Evolutionary conservation across 2,113 vertebrate species (phyloP), one percentile per base, ranked within the genome.

Genomic region (Chascanopsetta lugubris): DNA sequence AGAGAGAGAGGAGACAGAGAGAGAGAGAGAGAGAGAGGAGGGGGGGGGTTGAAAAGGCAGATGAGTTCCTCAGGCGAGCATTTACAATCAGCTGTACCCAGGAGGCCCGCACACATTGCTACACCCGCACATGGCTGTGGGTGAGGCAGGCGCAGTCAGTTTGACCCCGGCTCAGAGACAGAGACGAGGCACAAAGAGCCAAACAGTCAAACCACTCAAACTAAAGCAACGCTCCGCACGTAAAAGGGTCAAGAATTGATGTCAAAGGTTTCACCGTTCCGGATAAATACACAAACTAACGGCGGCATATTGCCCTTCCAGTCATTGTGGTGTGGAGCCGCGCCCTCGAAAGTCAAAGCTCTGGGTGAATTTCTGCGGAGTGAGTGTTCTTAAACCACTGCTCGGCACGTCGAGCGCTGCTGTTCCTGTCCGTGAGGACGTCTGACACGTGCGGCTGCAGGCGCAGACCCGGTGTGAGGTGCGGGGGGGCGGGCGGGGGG

Each of bases 111-210:
- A 32, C 62, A 58, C 73, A 73, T 74, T 80, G 68, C 59, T 53
- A 45, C 42, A 45, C 8, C n/a, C n/a, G 8, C 18, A 55, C 59
- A 40, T 61, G 17, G 38, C 65, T 77, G 34, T 8, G 49, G 79
- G 82, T 77, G 36, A 45, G 68, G 36, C 73, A 61, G 47, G 65
- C 42, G 30, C 22, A n/a, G 68, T 80, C 71, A n/a, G 24, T 66
- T 85, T 88, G 83, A 88, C 84, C 83, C 74, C 67, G 34, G 47
- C 72, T 78, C 67, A 53, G 38, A 78, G 50, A 55, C 22, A 57
- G 36, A 65, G 45, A 50, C n/a, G n/a, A n/a, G n/a, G n/a, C n/a
- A n/a, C n/a, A n/a, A n/a, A n/a, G n/a, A n/a, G n/a, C n/a, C n/a
- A 30, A 8, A 30, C 29, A 30, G 29, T n/a, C 45, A 26, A 48